A percentile compares a stretch with the other conserved stretches of the same genome.
Evolutionary conservation across 2,888 invertebrate genomes (phyloP).

Genomic region (Erynnis tages): DNA sequence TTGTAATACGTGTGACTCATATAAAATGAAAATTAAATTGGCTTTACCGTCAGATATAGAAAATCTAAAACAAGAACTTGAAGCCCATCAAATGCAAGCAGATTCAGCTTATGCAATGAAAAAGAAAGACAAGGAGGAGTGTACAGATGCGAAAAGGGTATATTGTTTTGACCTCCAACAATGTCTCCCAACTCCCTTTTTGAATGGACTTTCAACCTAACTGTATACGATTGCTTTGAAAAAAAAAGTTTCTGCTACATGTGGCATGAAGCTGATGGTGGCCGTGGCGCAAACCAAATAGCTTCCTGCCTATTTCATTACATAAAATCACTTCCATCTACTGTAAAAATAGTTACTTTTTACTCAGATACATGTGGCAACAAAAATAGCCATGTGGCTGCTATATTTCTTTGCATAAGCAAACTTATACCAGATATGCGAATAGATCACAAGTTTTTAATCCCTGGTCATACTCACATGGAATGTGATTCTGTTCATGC

Average conservation of each 20-base stretch:
- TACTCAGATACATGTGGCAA: neutral
- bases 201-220: too few species aligned
- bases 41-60: too few species aligned
- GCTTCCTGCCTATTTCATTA: neutral
- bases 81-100: too few species aligned
- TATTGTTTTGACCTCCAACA: too few species aligned
- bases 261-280: too few species aligned
- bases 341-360: neutral
- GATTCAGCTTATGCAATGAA: too few species aligned
- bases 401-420: neutral
- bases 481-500: slow-evolving; percentile 34
- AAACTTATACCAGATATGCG: neutral
- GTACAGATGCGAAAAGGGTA: too few species aligned
- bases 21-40: slow-evolving; percentile 4
- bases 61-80: too few species aligned
- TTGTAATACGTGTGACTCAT: slow-evolving; percentile 20
- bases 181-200: too few species aligned
- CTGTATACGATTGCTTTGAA: too few species aligned
- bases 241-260: too few species aligned
- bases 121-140: too few species aligned
- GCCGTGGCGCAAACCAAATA: neutral
- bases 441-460: slow-evolving; percentile 33
- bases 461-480: slow-evolving; percentile 30
- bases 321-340: neutral
- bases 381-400: neutral